phyloP scores from a whole-genome alignment of 2,797 vertebrate genomes.

The Argya squamiceps region DNA sequence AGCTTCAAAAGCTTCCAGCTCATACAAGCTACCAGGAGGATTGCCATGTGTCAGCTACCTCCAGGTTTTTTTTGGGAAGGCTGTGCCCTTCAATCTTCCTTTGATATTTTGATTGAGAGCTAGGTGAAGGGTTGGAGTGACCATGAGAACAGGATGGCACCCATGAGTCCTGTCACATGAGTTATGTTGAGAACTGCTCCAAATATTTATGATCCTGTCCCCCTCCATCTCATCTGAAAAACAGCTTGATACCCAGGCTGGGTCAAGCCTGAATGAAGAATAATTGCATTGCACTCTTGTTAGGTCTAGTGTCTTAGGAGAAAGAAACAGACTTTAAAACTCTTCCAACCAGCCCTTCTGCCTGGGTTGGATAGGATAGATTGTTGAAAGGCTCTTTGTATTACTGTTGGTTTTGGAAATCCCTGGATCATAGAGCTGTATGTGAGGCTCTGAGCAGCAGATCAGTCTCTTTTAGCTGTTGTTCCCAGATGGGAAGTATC shows the following conservation, averaged over 20 bases:
- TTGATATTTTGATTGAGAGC: neutral
- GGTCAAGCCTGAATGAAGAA: neutral
- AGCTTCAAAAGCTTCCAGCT: neutral
- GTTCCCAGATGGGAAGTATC: neutral
- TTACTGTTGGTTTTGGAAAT: neutral
- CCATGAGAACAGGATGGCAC: neutral
- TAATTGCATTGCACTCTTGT: neutral
- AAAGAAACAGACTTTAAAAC: neutral
- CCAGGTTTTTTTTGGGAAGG: neutral
- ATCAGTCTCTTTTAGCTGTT: neutral
- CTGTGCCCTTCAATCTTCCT: neutral
- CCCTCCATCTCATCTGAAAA: neutral
- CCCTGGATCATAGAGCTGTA: neutral
- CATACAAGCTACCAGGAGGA: neutral
- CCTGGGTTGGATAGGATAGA: neutral
- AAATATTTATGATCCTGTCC: neutral
- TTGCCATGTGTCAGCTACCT: neutral
- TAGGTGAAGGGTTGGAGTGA: neutral
- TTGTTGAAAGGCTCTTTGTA: neutral
- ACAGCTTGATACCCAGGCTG: neutral
- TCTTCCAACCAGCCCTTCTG: neutral
- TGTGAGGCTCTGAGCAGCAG: neutral
- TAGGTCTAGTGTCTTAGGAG: neutral
- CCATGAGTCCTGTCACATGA: neutral
- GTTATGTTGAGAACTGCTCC: neutral